Evolutionary conservation across 1,140 invertebrate species (phyloP).

Genomic region (Schlechtendalia chinensis): DNA sequence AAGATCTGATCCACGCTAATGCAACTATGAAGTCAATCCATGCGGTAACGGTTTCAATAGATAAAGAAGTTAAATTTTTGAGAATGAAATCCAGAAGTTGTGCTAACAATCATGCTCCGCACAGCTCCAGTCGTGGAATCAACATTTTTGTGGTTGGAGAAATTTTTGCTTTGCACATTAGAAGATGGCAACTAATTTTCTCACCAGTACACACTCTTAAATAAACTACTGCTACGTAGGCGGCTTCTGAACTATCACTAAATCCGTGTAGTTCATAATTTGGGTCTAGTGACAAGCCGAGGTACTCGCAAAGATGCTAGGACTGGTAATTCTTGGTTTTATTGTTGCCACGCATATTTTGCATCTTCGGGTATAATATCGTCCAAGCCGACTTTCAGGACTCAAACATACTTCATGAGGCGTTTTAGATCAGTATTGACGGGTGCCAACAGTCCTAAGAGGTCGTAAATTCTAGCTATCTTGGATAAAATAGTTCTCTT

Average conservation of each 20-base stretch:
- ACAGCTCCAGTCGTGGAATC: constrained; percentile 51
- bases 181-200: not conserved
- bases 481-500: no score
- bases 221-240: constrained; percentile 19
- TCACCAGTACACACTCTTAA: not conserved
- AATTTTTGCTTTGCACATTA: no score
- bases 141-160: constrained; percentile 49
- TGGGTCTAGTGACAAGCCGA: constrained; percentile 48
- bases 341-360: constrained; percentile 51
- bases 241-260: constrained; percentile 20
- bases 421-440: no score
- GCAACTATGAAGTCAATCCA: constrained; percentile 51
- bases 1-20: no score
- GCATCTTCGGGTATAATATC: constrained; percentile 53
- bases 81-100: no score
- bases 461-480: no score
- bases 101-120: constrained; percentile 47
- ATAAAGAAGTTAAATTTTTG: not conserved
- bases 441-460: no score
- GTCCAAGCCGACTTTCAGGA: constrained; percentile 55
- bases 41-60: not conserved
- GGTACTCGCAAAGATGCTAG: constrained; percentile 51
- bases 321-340: no score
- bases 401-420: constrained; percentile 51
- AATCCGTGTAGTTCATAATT: constrained; percentile 18